Evolutionary conservation across 1,140 invertebrate species (phyloP).

Genomic region (Drosophila miranda): DNA sequence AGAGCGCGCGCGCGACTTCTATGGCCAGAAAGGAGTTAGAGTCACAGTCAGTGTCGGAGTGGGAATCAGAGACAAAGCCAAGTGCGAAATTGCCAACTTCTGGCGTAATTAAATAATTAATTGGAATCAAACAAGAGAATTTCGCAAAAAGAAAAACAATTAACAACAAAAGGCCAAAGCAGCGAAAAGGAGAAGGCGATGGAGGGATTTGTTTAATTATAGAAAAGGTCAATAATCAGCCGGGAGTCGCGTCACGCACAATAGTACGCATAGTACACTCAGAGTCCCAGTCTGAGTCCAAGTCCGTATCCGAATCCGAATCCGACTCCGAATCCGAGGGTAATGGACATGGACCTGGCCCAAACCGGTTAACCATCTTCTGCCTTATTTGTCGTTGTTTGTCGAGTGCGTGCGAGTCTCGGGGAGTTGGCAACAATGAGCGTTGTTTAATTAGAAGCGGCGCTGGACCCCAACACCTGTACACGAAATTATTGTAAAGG

Average conservation of each 20-base stretch:
- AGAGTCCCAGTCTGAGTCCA: not conserved
- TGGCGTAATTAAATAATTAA: slow-evolving; percentile 79
- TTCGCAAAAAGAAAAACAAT: slow-evolving; percentile 63
- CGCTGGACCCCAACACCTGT: slow-evolving; percentile 68
- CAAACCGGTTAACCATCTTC: slow-evolving; percentile 46
- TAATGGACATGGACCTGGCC: slow-evolving; percentile 29
- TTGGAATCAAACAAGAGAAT: slow-evolving; percentile 75
- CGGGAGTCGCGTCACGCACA: slow-evolving; percentile 40
- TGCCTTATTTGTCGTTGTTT: slow-evolving; percentile 71
- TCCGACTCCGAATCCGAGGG: slow-evolving; percentile 14
- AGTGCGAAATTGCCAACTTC: slow-evolving; percentile 72
- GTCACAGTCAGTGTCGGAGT: not conserved
- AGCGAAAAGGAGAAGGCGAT: slow-evolving; percentile 3
- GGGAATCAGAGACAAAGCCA: slow-evolving; percentile 40
- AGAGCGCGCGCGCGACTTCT: slow-evolving; percentile 60
- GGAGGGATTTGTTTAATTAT: slow-evolving; percentile 38
- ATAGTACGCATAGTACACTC: slow-evolving; percentile 11
- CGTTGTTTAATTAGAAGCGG: slow-evolving; percentile 75
- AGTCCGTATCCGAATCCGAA: slow-evolving; percentile 11
- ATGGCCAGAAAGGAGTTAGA: slow-evolving; percentile 3
- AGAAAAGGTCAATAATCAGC: slow-evolving; percentile 59
- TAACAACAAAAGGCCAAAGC: slow-evolving; percentile 40
- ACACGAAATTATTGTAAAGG: slow-evolving; percentile 31
- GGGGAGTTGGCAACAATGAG: slow-evolving; percentile 43
- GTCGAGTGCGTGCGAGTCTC: slow-evolving; percentile 43